phyloP scores from a whole-genome alignment of 2,797 vertebrate species.

The Glossophaga mutica region DNA sequence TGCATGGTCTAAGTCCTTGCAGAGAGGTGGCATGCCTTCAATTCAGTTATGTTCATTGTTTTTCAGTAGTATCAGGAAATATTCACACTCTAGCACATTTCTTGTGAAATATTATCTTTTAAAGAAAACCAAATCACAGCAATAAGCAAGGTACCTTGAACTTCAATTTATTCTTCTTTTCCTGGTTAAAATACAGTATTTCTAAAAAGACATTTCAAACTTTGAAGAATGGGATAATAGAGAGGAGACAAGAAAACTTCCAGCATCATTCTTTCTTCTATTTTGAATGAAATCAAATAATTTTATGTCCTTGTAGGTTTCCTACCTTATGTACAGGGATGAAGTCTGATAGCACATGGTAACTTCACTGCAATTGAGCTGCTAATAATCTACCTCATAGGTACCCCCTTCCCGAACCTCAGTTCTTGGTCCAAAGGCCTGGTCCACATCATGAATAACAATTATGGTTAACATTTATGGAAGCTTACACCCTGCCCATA shows the following conservation, averaged over 20 bases:
- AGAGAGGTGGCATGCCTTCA: background rate
- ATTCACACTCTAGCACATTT: background rate
- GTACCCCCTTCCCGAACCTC: background rate
- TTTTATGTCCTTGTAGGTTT: background rate
- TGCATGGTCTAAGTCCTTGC: background rate
- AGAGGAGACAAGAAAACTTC: background rate
- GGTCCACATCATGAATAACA: background rate
- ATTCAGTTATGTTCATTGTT: background rate
- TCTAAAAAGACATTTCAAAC: background rate
- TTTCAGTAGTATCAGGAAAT: background rate
- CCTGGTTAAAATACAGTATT: background rate
- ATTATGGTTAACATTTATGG: background rate
- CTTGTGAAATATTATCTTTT: background rate
- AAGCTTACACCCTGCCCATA: background rate
- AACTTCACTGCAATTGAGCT: background rate
- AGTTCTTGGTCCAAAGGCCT: background rate
- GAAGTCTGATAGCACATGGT: background rate
- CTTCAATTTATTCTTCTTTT: background rate
- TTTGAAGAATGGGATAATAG: background rate
- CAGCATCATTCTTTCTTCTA: background rate
- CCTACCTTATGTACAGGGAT: background rate
- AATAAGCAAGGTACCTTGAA: background rate
- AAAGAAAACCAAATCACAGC: background rate
- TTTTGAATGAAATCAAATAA: background rate
- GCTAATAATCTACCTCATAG: background rate